Conservation (phyloP, 2,888 invertebrate genomes). For the Agriopis leucophaearia region DNA sequence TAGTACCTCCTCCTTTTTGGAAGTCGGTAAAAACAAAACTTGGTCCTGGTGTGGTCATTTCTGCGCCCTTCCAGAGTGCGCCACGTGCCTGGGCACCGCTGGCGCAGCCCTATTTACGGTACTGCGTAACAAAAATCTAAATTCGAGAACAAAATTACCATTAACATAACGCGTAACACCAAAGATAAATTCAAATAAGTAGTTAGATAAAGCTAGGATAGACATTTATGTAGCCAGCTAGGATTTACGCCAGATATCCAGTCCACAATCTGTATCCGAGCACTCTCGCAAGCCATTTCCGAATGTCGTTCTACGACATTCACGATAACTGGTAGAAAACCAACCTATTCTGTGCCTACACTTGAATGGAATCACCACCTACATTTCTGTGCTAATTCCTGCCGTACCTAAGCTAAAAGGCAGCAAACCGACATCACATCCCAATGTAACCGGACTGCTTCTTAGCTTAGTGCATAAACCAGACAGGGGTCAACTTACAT, state of each 20-base stretch:
- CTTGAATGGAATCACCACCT: neutral
- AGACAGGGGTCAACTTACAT: too few relatives aligned
- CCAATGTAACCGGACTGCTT: too few relatives aligned
- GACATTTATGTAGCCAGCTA: neutral
- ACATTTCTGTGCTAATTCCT: neutral
- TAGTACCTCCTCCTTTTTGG: too few relatives aligned
- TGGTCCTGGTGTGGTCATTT: too few relatives aligned
- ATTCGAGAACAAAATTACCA: neutral
- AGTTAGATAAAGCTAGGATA: neutral
- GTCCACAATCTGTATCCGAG: slow-evolving; percentile 14
- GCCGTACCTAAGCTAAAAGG: too few relatives aligned
- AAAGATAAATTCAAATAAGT: neutral
- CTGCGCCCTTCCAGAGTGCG: too few relatives aligned
- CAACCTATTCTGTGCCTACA: neutral
- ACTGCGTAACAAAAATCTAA: too few relatives aligned
- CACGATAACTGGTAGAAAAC: slow-evolving; percentile 9
- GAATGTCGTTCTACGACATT: slow-evolving; percentile 7
- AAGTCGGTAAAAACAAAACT: too few relatives aligned
- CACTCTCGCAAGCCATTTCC: slow-evolving; percentile 9
- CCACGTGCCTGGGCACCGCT: too few relatives aligned
- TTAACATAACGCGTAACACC: neutral
- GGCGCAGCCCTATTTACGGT: too few relatives aligned
- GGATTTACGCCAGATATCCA: neutral
- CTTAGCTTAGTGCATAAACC: too few relatives aligned
- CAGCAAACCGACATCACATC: too few relatives aligned